These are phyloP conservation scores for Circaetus cinerascens DNA, from an alignment of 2,113 vertebrate species.

Conservation along the genomic window DNA sequence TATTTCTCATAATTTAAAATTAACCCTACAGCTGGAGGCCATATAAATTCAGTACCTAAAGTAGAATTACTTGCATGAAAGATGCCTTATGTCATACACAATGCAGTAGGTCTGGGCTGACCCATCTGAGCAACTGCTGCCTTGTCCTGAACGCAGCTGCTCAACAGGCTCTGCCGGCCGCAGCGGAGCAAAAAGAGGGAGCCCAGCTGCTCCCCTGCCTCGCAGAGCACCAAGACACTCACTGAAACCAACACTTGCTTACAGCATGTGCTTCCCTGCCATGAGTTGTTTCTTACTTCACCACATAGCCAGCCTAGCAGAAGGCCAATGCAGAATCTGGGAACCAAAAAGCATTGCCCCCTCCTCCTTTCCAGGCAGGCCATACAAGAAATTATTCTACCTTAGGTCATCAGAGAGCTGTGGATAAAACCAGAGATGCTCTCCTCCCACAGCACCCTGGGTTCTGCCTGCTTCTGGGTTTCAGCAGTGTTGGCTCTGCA, in stretches of 20 bases:
- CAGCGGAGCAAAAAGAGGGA: accelerated
- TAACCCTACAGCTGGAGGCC: neutral
- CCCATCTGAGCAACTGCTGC: neutral
- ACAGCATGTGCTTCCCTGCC: accelerated
- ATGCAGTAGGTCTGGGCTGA: neutral
- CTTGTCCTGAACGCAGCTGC: neutral
- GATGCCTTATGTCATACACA: neutral
- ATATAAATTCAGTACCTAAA: neutral
- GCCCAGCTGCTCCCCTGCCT: neutral
- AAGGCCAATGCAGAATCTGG: neutral
- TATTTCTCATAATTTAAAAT: neutral
- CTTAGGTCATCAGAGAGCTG: neutral
- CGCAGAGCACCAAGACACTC: accelerated
- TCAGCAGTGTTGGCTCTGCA: neutral
- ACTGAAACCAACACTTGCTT: accelerated
- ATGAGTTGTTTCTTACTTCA: neutral
- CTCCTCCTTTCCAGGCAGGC: neutral
- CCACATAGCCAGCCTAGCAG: neutral
- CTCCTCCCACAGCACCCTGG: neutral
- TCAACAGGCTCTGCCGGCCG: neutral
- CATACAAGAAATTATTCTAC: neutral
- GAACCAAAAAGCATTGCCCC: neutral
- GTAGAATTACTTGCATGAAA: neutral
- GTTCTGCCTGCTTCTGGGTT: neutral
- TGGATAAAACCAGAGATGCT: neutral